These are phyloP conservation scores for Drosophila greeni DNA, from an alignment of 2,888 invertebrate species.

Conservation along the genomic window DNA sequence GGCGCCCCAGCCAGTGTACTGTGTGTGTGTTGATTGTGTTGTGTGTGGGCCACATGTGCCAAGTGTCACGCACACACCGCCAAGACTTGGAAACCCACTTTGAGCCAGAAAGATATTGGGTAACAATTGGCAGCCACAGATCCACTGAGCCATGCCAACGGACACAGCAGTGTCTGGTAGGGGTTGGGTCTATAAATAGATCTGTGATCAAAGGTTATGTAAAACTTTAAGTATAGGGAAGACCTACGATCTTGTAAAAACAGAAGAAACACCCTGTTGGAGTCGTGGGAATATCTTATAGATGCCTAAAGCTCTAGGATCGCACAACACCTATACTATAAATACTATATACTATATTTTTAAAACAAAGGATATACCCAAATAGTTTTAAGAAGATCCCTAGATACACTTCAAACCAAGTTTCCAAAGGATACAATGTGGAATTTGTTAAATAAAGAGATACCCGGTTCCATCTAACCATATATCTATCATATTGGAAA, in stretches of 20 bases:
- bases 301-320: background rate
- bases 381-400: too few relatives aligned
- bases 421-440: background rate
- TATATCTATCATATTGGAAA: conserved; percentile 9
- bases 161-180: background rate
- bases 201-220: background rate
- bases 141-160: conserved; percentile 5
- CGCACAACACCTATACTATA: too few relatives aligned
- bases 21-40: conserved; percentile 48
- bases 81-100: conserved; percentile 58
- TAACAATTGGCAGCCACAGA: conserved; percentile 56
- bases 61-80: conserved; percentile 62
- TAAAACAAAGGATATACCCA: too few relatives aligned
- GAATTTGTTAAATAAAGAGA: too few relatives aligned
- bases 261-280: too few relatives aligned
- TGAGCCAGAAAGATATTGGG: conserved; percentile 63
- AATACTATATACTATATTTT: too few relatives aligned
- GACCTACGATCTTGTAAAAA: too few relatives aligned
- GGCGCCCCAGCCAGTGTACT: conserved; percentile 40
- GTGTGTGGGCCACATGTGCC: conserved; percentile 59
- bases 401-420: background rate
- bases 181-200: conserved; percentile 20
- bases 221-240: background rate
- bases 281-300: background rate
- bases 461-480: background rate